Conservation (phyloP, 2,797 vertebrate species). For the Neostethus bicornis region DNA sequence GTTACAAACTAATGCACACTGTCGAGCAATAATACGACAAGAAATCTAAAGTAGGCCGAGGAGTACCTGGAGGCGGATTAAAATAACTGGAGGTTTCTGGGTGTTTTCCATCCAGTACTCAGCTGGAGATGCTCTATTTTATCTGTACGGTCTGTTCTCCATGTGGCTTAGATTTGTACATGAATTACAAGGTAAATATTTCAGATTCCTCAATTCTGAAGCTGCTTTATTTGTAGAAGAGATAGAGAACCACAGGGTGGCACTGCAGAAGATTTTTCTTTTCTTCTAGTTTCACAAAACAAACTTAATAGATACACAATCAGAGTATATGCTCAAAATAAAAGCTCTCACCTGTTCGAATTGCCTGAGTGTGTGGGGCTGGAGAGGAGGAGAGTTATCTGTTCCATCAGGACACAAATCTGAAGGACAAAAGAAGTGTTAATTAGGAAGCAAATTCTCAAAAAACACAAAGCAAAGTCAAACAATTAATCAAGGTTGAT, state of each 20-base stretch:
- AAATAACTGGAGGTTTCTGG: constrained; percentile 32
- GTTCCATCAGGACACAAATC: constrained; percentile 79
- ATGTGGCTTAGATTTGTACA: constrained; percentile 2
- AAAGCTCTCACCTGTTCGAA: constrained; percentile 88
- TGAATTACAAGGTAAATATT: background rate
- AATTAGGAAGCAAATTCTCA: background rate
- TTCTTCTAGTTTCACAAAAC: constrained; percentile 2
- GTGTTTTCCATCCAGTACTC: constrained; percentile 45
- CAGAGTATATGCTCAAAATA: too few relatives aligned
- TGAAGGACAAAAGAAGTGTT: constrained; percentile 30
- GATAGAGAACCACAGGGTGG: constrained; percentile 31
- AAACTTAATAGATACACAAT: too few relatives aligned
- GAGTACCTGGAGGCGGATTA: constrained; percentile 32
- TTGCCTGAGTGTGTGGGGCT: constrained; percentile 89
- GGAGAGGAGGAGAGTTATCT: constrained; percentile 82
- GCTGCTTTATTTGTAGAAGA: background rate
- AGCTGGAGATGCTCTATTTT: constrained; percentile 26
- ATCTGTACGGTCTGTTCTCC: background rate
- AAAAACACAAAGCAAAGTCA: background rate
- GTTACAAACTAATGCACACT: background rate
- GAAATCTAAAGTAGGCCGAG: constrained; percentile 48
- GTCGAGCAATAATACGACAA: constrained; percentile 7
- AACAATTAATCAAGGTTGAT: background rate
- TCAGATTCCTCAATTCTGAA: background rate
- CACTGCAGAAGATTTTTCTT: constrained; percentile 2